phyloP scores from a whole-genome alignment of 1,140 invertebrate genomes.

The Zophobas morio region DNA sequence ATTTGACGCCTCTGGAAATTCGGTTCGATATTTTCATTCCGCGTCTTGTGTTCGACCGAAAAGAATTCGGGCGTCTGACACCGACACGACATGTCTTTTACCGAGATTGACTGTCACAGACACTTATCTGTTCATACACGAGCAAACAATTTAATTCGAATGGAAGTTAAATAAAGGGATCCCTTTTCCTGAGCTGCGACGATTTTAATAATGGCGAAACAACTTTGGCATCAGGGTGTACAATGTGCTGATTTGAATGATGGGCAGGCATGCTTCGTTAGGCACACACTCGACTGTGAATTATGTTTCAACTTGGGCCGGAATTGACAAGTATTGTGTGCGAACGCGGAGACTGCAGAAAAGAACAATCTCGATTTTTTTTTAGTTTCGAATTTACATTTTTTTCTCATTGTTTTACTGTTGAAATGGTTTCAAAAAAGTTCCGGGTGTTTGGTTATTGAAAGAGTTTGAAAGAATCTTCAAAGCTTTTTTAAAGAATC shows the following conservation, averaged over 20 bases:
- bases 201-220: constrained; percentile 2
- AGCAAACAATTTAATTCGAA: constrained; percentile 32
- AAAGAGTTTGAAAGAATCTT: no score
- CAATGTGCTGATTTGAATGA: not conserved
- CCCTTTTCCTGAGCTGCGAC: not conserved
- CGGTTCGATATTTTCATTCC: constrained; percentile 23
- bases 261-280: not conserved
- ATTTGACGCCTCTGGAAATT: not conserved
- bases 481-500: no score
- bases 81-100: constrained; percentile 32
- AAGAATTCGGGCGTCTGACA: constrained; percentile 18
- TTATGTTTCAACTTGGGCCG: no score
- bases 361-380: no score
- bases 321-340: no score
- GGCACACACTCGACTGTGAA: no score
- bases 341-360: no score
- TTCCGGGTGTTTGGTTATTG: no score
- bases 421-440: no score
- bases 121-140: constrained; percentile 32
- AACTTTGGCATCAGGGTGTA: not conserved
- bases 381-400: no score
- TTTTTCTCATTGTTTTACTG: no score
- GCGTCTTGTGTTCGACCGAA: not conserved
- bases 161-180: constrained; percentile 14
- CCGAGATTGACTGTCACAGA: constrained; percentile 28